phyloP scores from a whole-genome alignment of 2,888 invertebrate species.

The Tetanocera ferruginea region DNA sequence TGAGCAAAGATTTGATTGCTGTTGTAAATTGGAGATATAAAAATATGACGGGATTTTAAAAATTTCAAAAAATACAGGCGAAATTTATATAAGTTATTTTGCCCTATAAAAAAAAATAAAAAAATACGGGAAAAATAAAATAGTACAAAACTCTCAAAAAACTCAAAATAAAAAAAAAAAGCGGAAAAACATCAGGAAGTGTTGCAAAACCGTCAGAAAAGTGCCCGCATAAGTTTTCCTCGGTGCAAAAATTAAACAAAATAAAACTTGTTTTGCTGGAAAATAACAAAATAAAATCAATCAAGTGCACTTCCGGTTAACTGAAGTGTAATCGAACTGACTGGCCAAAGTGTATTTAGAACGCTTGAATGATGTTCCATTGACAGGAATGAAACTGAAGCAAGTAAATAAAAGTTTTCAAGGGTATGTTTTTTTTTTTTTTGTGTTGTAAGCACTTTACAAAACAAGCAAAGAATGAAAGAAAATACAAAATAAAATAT shows the following conservation, averaged over 20 bases:
- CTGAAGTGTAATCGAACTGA: conserved; percentile 2
- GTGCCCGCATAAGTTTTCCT: not conserved
- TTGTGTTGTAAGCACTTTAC: too few species aligned
- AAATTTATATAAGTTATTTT: too few species aligned
- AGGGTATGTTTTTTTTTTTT: too few species aligned
- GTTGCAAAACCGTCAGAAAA: not conserved
- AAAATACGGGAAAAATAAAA: not conserved
- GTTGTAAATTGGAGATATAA: not conserved
- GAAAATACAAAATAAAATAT: too few species aligned
- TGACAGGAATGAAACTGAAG: too few species aligned
- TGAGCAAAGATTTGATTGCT: not conserved
- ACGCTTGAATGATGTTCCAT: not conserved
- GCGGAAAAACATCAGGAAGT: not conserved
- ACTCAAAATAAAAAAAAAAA: not conserved
- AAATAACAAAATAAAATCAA: not conserved
- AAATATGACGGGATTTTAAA: not conserved
- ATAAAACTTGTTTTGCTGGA: not conserved
- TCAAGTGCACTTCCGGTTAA: not conserved
- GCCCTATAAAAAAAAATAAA: not conserved
- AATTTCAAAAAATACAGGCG: too few species aligned
- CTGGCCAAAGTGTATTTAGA: not conserved
- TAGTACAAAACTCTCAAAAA: not conserved
- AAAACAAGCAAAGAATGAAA: too few species aligned
- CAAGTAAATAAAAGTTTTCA: too few species aligned
- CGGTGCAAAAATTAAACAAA: not conserved